Percentiles rank a stretch among this genome's conserved stretches.
These are phyloP conservation scores for Oceanodroma tethys DNA, from an alignment of 2,113 vertebrate species.

Conservation along the genomic window DNA sequence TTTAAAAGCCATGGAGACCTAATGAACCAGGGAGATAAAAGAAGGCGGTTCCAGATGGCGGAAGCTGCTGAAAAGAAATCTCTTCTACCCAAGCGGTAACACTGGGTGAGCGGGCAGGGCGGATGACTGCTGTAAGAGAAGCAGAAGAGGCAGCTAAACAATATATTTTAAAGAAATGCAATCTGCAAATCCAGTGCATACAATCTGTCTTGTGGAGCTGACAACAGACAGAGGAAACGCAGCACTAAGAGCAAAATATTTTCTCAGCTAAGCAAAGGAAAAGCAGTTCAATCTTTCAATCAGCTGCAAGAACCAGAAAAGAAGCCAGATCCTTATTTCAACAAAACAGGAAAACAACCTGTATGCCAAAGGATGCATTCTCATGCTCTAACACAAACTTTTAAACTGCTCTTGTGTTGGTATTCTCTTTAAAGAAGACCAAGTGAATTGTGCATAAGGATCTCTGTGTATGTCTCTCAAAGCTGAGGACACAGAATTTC, in stretches of 20 bases:
- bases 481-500: background rate
- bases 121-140: background rate
- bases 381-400: background rate
- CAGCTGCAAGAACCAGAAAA: background rate
- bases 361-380: background rate
- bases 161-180: background rate
- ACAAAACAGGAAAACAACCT: background rate
- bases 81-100: background rate
- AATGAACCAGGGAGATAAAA: background rate
- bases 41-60: background rate
- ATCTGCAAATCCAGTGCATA: background rate
- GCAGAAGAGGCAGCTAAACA: background rate
- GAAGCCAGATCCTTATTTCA: background rate
- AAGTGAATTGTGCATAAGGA: background rate
- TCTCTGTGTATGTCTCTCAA: background rate
- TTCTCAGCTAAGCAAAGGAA: background rate
- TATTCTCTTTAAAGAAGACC: background rate
- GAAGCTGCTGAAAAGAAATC: background rate
- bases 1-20: background rate
- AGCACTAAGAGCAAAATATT: background rate
- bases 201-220: background rate
- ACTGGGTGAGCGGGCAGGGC: background rate
- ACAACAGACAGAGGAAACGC: background rate
- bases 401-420: background rate
- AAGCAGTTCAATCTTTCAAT: background rate